Conservation (phyloP, 2,797 vertebrate genomes). For the Scleropages formosus region DNA sequence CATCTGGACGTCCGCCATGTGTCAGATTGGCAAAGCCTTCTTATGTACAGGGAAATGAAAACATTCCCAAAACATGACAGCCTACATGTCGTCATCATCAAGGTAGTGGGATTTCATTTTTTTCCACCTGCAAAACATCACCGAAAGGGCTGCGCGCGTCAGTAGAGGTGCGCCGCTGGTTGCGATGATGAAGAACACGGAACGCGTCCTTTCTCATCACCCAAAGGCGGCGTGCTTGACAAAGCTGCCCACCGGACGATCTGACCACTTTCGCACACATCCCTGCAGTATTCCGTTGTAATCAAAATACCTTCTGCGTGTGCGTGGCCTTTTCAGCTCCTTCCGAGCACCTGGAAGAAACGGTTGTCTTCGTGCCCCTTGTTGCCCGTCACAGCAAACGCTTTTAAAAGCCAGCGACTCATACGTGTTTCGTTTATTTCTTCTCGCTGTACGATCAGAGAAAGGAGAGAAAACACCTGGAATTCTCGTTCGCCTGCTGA, state of each 20-base stretch:
- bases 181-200: not conserved
- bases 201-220: not conserved
- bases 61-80: too few relatives aligned
- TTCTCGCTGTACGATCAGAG: not conserved
- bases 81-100: too few relatives aligned
- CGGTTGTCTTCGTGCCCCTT: not conserved
- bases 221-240: not conserved
- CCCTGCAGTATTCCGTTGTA: constrained; percentile 2
- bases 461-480: not conserved
- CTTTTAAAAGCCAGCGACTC: not conserved
- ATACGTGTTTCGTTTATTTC: not conserved
- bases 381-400: not conserved
- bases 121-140: not conserved
- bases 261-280: constrained; percentile 8
- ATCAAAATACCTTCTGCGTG: not conserved
- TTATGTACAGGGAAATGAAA: too few relatives aligned
- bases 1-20: too few relatives aligned
- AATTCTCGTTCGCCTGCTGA: not conserved
- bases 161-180: not conserved
- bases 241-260: not conserved
- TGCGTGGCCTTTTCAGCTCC: not conserved
- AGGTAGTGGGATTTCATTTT: too few relatives aligned
- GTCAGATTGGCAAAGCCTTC: too few relatives aligned
- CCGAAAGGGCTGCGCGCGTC: not conserved
- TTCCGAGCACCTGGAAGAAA: not conserved